Percentiles rank a stretch among this genome's conserved stretches.
Evolutionary conservation across 2,797 vertebrate genomes (phyloP).

Genomic region (Pogoniulus pusillus): DNA sequence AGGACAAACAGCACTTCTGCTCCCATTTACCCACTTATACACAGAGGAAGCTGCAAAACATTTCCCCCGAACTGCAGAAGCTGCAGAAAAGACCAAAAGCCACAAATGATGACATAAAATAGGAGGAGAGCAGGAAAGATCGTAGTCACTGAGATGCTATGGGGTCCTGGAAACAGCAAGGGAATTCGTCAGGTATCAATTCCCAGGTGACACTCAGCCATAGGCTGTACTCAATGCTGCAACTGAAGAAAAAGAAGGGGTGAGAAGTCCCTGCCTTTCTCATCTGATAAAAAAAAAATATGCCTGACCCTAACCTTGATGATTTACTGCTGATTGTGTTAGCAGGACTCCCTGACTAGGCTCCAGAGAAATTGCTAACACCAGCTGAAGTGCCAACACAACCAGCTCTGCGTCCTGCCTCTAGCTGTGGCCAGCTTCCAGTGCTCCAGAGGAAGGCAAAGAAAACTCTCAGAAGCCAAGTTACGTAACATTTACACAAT

Average conservation of each 20-base stretch:
- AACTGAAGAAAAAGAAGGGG: not conserved
- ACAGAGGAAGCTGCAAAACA: not conserved
- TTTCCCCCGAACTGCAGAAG: constrained; percentile 26
- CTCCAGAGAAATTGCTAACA: constrained; percentile 44
- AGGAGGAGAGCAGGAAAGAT: constrained; percentile 26
- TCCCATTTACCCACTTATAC: not conserved
- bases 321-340: not conserved
- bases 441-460: constrained; percentile 41
- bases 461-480: constrained; percentile 51
- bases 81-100: constrained; percentile 32
- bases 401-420: not conserved
- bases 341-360: not conserved
- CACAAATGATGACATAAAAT: constrained; percentile 24
- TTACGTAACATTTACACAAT: constrained; percentile 57
- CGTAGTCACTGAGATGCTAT: not conserved
- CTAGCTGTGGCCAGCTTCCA: constrained; percentile 25
- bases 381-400: not conserved
- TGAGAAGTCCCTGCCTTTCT: not conserved
- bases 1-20: not conserved
- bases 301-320: not conserved
- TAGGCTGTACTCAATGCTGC: not conserved
- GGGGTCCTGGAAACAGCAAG: not conserved
- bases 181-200: constrained; percentile 8
- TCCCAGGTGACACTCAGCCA: not conserved
- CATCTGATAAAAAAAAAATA: constrained; percentile 7